Percentiles rank a stretch among this genome's conserved stretches.
phyloP scores from a whole-genome alignment of 2,888 invertebrate species.

The Serrognathus titanus region DNA sequence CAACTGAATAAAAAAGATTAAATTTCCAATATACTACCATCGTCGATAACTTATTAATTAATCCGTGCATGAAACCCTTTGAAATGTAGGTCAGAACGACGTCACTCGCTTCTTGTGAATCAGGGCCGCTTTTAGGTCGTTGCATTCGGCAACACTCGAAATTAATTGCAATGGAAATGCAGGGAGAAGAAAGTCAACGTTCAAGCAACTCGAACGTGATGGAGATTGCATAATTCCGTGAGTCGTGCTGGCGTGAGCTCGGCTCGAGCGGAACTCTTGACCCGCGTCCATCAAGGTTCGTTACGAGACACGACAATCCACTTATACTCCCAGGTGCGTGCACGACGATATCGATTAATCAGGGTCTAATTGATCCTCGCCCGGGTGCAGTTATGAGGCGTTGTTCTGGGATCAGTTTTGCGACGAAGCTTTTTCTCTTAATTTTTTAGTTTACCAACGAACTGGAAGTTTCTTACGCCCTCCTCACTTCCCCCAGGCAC shows the following conservation, averaged over 20 bases:
- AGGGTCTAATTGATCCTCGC: conserved; percentile 34
- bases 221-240: no score
- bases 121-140: no score
- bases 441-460: not conserved
- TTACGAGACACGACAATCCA: conserved; percentile 42
- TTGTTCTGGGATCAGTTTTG: not conserved
- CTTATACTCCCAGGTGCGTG: conserved; percentile 39
- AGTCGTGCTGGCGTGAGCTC: not conserved
- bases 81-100: no score
- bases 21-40: no score
- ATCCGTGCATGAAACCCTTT: no score
- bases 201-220: no score
- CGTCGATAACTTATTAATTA: no score
- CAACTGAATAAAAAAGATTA: no score
- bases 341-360: conserved; percentile 38
- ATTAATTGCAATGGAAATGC: no score
- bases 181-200: no score
- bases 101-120: no score
- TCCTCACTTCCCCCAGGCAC: not conserved
- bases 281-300: conserved; percentile 40
- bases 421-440: not conserved
- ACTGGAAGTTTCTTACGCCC: not conserved
- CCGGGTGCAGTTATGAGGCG: not conserved
- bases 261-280: conserved; percentile 23
- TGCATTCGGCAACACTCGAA: no score